Evolutionary conservation across 2,888 invertebrate species (phyloP), one percentile per base, ranked within the genome.

Genomic region (Bombyx huttoni): DNA sequence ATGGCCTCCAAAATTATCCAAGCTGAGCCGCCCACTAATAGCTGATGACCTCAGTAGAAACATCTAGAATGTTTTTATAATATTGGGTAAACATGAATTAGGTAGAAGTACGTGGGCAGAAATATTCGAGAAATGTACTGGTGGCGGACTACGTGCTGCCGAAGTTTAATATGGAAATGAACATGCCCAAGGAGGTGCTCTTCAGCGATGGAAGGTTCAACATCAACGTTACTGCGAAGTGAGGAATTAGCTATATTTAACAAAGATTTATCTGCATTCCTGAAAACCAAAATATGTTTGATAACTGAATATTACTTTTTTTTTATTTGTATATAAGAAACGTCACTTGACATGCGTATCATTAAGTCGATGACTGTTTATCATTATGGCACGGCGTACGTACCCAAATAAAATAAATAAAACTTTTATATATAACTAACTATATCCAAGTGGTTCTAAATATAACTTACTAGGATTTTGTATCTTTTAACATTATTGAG

Each of bases 131-230:
- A 68, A 90, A 90, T 9, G 91, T 96, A 57, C 91, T 94, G 72
- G 95, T 98, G 7, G 96, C 96, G 8, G 96, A 97, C 80, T 97
- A 97, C 67, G 94, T 98, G 52, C 82, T 97, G 60, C 99, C 99
- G 0, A 98, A 98, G 73, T 99, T 98, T 79, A 93, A 97, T 70
- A 95, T 98, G 54, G 91, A 91, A 35, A 92, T 98, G 56, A 92
- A 94, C 59, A 91, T 96, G 40, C 94, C 96, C 0, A 91, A 94
- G 52, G 96, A 96, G 76, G 91, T 94, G 7, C 93, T 96, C 1
- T 94, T 95, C 72, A 92, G 92, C 58, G 96, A 96, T 51, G 93
- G 93, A 48, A 91, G 92, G 56, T 90, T 98, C 49, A 91, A 90
- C 14, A 94, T 94, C 33, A 94, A 94, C 24, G 91, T 98, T 5